Evolutionary conservation across 2,888 invertebrate genomes (phyloP).

Genomic region (Cylloceria caligata): DNA sequence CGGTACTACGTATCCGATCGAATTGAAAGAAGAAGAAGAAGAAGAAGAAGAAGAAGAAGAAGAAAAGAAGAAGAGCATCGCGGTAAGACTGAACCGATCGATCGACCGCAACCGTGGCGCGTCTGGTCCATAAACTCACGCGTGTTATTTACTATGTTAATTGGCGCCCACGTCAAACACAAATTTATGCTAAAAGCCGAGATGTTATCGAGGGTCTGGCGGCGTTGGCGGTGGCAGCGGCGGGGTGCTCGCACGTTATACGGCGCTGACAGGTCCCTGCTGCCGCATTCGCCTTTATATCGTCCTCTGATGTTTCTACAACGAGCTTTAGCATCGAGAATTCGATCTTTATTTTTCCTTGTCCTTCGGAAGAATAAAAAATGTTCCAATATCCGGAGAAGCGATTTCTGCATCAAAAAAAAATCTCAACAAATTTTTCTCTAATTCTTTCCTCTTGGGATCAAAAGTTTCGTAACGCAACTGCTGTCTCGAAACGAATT

Average conservation of each 20-base stretch:
- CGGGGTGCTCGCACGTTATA: too few species aligned
- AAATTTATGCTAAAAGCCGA: slow-evolving; percentile 82
- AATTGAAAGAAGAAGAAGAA: too few species aligned
- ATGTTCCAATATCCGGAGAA: not conserved
- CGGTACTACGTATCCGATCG: too few species aligned
- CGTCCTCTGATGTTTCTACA: slow-evolving; percentile 14
- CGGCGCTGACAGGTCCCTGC: slow-evolving; percentile 63
- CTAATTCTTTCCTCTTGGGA: too few species aligned
- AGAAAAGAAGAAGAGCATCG: too few species aligned
- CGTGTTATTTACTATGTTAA: slow-evolving; percentile 81
- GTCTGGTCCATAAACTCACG: slow-evolving; percentile 53
- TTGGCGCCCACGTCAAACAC: slow-evolving; percentile 81
- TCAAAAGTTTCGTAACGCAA: too few species aligned
- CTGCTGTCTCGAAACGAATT: not conserved
- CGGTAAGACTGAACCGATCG: slow-evolving; percentile 37
- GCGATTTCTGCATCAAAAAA: not conserved
- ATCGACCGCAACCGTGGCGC: slow-evolving; percentile 50
- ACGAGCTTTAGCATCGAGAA: slow-evolving; percentile 7
- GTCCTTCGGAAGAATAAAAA: not conserved
- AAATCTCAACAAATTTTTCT: not conserved
- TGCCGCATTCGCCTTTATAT: slow-evolving; percentile 51
- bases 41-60: too few species aligned
- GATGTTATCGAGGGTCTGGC: slow-evolving; percentile 76
- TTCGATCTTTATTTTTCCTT: not conserved
- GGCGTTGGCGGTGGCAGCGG: slow-evolving; percentile 42